Percentiles rank a stretch among this genome's conserved stretches.
phyloP scores from a whole-genome alignment of 2,797 vertebrate species.

The Labeo calbasu region DNA sequence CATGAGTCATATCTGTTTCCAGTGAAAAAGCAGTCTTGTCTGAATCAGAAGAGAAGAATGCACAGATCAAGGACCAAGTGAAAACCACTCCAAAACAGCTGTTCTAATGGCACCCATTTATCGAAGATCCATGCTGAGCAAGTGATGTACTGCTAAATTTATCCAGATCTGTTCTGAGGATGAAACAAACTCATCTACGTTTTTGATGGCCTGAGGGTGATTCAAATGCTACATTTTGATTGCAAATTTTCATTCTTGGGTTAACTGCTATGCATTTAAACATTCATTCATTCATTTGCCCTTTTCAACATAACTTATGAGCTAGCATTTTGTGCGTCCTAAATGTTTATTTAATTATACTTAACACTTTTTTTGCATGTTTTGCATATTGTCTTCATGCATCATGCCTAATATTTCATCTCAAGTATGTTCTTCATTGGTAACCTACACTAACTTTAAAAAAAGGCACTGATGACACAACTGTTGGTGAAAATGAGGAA shows the following conservation, averaged over 20 bases:
- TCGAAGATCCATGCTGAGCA: background rate
- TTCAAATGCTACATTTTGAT: background rate
- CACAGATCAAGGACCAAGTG: background rate
- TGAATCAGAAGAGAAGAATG: background rate
- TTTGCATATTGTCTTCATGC: background rate
- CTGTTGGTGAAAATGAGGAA: background rate
- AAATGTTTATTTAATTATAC: background rate
- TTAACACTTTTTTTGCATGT: background rate
- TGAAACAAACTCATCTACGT: background rate
- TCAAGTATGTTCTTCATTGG: background rate
- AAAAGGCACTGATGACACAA: background rate
- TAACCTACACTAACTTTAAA: background rate
- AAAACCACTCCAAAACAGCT: background rate
- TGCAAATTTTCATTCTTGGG: background rate
- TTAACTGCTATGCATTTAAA: background rate
- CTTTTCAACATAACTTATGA: background rate
- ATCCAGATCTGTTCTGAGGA: background rate
- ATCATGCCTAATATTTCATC: background rate
- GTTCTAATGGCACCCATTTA: background rate
- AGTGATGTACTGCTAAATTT: background rate
- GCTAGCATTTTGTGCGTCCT: background rate
- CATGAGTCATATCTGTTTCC: background rate
- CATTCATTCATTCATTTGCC: no score
- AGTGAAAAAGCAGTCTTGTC: background rate
- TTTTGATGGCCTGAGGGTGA: background rate